phyloP scores from a whole-genome alignment of 2,797 vertebrate species.

The Sebastes cheni region DNA sequence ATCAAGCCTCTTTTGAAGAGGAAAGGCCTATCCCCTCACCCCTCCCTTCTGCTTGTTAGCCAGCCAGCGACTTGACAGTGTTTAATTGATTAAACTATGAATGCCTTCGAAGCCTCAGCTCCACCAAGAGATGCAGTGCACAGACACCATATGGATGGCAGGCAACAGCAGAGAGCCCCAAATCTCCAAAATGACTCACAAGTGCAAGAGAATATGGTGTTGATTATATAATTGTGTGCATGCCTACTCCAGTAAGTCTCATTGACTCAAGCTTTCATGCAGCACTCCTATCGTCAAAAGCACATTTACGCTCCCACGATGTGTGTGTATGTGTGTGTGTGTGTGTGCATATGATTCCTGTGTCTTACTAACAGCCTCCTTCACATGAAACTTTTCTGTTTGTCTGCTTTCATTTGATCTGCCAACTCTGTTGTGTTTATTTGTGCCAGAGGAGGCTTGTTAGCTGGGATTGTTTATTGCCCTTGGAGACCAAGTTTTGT shows the following conservation, averaged over 20 bases:
- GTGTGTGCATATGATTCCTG: slow-evolving; percentile 4
- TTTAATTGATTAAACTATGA: slow-evolving; percentile 72
- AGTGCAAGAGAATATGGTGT: slow-evolving; percentile 63
- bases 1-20: slow-evolving; percentile 70
- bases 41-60: slow-evolving; percentile 54
- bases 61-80: slow-evolving; percentile 59
- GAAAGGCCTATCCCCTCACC: slow-evolving; percentile 23
- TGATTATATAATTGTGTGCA: slow-evolving; percentile 72
- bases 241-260: slow-evolving; percentile 61
- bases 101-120: slow-evolving; percentile 56
- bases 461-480: slow-evolving; percentile 63
- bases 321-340: background rate
- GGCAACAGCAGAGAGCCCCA: slow-evolving; percentile 40
- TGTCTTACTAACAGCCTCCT: slow-evolving; percentile 44
- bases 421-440: slow-evolving; percentile 52
- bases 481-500: slow-evolving; percentile 50
- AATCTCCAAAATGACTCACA: slow-evolving; percentile 47
- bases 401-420: slow-evolving; percentile 63
- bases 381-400: slow-evolving; percentile 46
- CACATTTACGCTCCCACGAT: slow-evolving; percentile 37
- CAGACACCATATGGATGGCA: slow-evolving; percentile 34
- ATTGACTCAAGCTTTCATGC: slow-evolving; percentile 50
- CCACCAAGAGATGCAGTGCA: slow-evolving; percentile 37
- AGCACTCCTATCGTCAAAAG: slow-evolving; percentile 48
- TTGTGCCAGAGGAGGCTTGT: slow-evolving; percentile 60